Conservation (phyloP, 1,140 invertebrate species). For the Papilio polytes region DNA sequence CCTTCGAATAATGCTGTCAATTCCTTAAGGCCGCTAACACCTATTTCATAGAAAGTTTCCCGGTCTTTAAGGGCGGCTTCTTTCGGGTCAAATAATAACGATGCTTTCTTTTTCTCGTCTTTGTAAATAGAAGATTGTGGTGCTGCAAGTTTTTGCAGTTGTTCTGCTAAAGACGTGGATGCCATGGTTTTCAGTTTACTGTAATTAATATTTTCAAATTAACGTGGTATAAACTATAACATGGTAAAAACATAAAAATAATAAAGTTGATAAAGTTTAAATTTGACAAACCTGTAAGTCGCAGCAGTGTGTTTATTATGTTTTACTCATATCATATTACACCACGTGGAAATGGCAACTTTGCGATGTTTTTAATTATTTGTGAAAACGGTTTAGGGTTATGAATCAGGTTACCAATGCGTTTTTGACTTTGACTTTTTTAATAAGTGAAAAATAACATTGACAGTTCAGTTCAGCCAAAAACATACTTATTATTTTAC, state of each 20-base stretch:
- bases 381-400: not conserved
- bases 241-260: not conserved
- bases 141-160: slow-evolving; percentile 90
- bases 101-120: slow-evolving; percentile 89
- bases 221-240: too few relatives aligned
- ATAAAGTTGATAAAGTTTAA: not conserved
- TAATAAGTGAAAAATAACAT: not conserved
- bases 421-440: too few relatives aligned
- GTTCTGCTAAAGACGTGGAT: slow-evolving; percentile 91
- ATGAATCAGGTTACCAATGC: not conserved
- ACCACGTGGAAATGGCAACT: not conserved
- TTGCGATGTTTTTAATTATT: not conserved
- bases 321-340: not conserved
- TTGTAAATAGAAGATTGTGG: slow-evolving; percentile 91
- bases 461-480: not conserved
- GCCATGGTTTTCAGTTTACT: slow-evolving; percentile 58
- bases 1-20: slow-evolving; percentile 88
- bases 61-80: slow-evolving; percentile 94
- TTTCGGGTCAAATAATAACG: slow-evolving; percentile 94
- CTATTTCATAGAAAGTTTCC: slow-evolving; percentile 93
- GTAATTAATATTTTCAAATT: too few relatives aligned
- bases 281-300: not conserved
- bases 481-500: not conserved
- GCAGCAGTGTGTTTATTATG: not conserved
- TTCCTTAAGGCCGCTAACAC: slow-evolving; percentile 92